A percentile compares a stretch with the other conserved stretches of the same genome.
Conservation (phyloP, 1,140 invertebrate genomes). For the Drosophila rhopaloa region DNA sequence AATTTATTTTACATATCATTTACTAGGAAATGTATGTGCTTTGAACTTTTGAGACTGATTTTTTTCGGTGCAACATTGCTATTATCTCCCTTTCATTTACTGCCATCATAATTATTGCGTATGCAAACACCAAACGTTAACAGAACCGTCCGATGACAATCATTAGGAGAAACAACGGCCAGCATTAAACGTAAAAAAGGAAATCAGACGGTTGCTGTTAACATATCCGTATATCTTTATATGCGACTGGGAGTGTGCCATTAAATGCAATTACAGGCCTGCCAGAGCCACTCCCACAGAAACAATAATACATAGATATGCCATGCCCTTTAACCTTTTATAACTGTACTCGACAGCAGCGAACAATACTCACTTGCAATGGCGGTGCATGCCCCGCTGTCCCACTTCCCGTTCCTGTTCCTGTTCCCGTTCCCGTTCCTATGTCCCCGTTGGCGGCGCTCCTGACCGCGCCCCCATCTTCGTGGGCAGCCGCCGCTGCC, state of each 20-base stretch:
- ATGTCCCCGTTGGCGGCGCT: constrained; percentile 87
- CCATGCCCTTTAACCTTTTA: constrained; percentile 6
- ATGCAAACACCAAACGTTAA: constrained; percentile 63
- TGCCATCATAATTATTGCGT: constrained; percentile 64
- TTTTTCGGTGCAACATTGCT: neutral
- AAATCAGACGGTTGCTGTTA: constrained; percentile 54
- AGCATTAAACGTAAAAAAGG: constrained; percentile 54
- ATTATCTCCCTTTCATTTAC: constrained; percentile 1
- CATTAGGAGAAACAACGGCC: constrained; percentile 25
- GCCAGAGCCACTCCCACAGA: constrained; percentile 41
- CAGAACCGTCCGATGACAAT: constrained; percentile 59
- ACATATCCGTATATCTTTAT: constrained; percentile 19
- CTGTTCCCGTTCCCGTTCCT: constrained; percentile 58
- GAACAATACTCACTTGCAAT: constrained; percentile 86
- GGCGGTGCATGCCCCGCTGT: constrained; percentile 85
- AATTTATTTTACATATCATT: too few species aligned
- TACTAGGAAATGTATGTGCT: too few species aligned
- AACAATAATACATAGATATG: constrained; percentile 24
- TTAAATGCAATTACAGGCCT: constrained; percentile 79
- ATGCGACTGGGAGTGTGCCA: constrained; percentile 26
- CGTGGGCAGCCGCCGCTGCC: constrained; percentile 64
- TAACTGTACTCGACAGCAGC: neutral
- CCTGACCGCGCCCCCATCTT: constrained; percentile 44
- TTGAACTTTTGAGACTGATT: neutral
- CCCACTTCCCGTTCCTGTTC: constrained; percentile 7